phyloP scores from a whole-genome alignment of 2,888 invertebrate species.

The Drosophila nr. perissopoda region DNA sequence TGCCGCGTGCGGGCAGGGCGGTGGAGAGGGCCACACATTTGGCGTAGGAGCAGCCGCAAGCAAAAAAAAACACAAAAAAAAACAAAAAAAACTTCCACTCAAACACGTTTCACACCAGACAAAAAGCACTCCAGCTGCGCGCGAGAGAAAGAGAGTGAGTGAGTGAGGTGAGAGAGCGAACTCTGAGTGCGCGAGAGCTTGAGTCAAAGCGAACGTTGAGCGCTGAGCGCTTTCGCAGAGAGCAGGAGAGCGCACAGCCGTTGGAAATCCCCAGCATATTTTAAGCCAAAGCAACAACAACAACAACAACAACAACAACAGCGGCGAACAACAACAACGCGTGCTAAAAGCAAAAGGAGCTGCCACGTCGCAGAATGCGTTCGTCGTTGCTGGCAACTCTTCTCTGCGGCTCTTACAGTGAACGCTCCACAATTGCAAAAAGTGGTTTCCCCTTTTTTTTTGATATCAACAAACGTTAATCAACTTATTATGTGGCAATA shows the following conservation, averaged over 20 bases:
- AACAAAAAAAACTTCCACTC: conserved; percentile 14
- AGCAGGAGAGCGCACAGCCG: conserved; percentile 16
- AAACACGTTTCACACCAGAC: conserved; percentile 40
- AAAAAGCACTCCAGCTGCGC: conserved; percentile 38
- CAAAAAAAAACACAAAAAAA: not conserved
- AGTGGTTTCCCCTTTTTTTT: not conserved
- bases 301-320: conserved; percentile 23
- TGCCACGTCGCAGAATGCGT: conserved; percentile 14
- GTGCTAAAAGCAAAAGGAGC: conserved; percentile 41
- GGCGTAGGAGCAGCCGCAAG: conserved; percentile 24
- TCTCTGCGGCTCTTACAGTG: conserved; percentile 1
- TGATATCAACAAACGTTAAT: not conserved
- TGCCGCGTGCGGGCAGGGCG: not conserved
- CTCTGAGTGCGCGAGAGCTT: conserved; percentile 4
- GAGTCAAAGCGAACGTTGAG: conserved; percentile 3
- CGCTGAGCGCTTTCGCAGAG: not conserved
- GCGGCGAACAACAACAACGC: conserved; percentile 20
- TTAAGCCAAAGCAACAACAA: conserved; percentile 31
- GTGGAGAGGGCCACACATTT: not conserved
- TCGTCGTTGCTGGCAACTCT: conserved; percentile 8
- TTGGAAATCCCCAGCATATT: conserved; percentile 72
- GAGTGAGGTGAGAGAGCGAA: conserved; percentile 4
- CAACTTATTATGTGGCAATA: not conserved
- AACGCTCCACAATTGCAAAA: not conserved
- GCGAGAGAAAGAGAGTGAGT: conserved; percentile 2